Percentiles rank a stretch among this genome's conserved stretches.
Conservation (phyloP, 2,888 invertebrate species). For the Cataglyphis cursor region DNA sequence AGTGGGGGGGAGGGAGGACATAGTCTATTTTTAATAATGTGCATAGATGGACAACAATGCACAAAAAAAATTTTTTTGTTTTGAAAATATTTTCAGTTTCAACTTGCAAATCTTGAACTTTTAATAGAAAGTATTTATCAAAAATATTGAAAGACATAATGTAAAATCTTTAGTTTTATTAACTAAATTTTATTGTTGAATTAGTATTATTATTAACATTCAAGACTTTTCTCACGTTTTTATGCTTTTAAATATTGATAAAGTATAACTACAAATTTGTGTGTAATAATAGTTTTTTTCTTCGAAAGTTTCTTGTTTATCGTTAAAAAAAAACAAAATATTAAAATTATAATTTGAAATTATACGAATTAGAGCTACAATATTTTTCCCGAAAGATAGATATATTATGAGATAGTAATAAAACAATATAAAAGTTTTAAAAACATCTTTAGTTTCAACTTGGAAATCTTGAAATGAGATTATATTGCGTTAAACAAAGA, state of each 20-base stretch:
- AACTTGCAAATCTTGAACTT: background rate
- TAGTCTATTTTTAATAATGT: background rate
- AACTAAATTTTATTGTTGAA: background rate
- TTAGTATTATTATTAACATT: background rate
- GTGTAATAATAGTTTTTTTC: background rate
- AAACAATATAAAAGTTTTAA: too few relatives aligned
- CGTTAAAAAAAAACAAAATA: background rate
- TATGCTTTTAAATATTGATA: background rate
- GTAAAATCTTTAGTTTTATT: background rate
- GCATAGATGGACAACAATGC: background rate
- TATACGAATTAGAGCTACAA: background rate
- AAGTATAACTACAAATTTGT: background rate
- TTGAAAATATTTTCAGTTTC: too few relatives aligned
- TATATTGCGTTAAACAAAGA: too few relatives aligned
- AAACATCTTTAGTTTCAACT: too few relatives aligned
- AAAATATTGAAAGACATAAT: background rate
- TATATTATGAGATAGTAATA: too few relatives aligned
- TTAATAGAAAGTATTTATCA: constrained; percentile 5
- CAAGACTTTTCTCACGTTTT: background rate
- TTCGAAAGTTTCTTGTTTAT: background rate
- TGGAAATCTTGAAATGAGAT: too few relatives aligned
- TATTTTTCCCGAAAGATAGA: background rate
- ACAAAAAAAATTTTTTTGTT: too few relatives aligned
- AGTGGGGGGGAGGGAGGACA: too few relatives aligned
- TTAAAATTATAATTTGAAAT: constrained; percentile 5